Evolutionary conservation across 2,888 invertebrate species (phyloP).

Genomic region (Cyclophora punctaria): DNA sequence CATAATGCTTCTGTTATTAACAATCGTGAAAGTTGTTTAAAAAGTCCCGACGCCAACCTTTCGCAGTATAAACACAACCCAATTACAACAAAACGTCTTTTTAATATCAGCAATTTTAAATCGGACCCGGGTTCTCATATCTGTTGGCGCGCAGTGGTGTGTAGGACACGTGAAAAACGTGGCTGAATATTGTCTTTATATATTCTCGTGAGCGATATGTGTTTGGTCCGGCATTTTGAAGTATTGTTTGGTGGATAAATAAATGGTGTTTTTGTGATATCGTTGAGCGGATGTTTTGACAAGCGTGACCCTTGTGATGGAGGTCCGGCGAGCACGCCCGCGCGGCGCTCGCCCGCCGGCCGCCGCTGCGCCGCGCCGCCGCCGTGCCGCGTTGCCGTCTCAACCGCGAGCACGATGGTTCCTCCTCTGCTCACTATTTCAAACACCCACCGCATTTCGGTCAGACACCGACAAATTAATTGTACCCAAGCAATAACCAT

Average conservation of each 20-base stretch:
- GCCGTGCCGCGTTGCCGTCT: conserved; percentile 10
- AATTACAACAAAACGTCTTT: conserved; percentile 5
- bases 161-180: no score
- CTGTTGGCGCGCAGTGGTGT: no score
- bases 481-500: conserved; percentile 47
- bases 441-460: conserved; percentile 28
- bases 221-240: background rate
- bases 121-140: background rate
- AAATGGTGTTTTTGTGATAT: conserved; percentile 2
- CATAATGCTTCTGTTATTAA: background rate
- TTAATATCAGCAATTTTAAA: conserved; percentile 3
- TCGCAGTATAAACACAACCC: background rate
- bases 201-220: conserved; percentile 1
- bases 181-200: conserved; percentile 1
- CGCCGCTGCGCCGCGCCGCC: conserved; percentile 9
- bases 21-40: no score
- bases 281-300: conserved; percentile 46
- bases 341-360: conserved; percentile 6
- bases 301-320: conserved; percentile 46
- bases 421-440: conserved; percentile 24
- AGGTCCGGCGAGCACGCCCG: conserved; percentile 9
- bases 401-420: background rate
- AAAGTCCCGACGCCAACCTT: no score
- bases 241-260: conserved; percentile 9
- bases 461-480: conserved; percentile 50